Conservation (phyloP, 1,140 invertebrate species). For the Copidosoma floridanum region DNA sequence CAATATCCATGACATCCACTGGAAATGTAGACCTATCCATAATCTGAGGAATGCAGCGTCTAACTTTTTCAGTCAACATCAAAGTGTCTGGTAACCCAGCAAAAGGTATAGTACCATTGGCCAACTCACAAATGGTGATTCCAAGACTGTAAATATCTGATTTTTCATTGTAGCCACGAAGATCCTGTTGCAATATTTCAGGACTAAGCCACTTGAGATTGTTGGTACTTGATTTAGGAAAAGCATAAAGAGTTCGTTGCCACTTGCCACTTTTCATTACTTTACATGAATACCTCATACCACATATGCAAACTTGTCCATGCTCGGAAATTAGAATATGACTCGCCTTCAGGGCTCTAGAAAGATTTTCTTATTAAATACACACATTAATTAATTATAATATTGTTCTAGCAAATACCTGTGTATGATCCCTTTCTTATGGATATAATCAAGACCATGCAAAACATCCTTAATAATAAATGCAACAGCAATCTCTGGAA, state of each 20-base stretch:
- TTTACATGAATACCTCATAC: conserved; percentile 74
- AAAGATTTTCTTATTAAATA: conserved; percentile 42
- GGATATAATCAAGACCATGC: conserved; percentile 78
- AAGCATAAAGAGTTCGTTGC: conserved; percentile 68
- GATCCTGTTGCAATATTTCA: conserved; percentile 88
- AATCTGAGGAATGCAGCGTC: conserved; percentile 73
- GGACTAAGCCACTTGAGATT: conserved; percentile 87
- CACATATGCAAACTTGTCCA: conserved; percentile 71
- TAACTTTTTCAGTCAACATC: conserved; percentile 87
- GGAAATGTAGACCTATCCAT: conserved; percentile 75
- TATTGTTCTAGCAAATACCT: conserved; percentile 58
- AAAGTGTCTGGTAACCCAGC: conserved; percentile 77
- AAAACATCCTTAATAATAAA: conserved; percentile 79
- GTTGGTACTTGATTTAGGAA: conserved; percentile 67
- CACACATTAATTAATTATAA: too few relatives aligned
- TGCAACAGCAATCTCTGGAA: conserved; percentile 79
- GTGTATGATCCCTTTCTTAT: conserved; percentile 81
- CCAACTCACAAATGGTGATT: conserved; percentile 83
- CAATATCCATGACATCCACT: conserved; percentile 56
- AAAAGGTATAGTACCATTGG: conserved; percentile 86
- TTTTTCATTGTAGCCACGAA: conserved; percentile 83
- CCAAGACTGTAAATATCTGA: conserved; percentile 91
- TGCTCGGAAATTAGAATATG: conserved; percentile 75
- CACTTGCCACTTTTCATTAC: conserved; percentile 70
- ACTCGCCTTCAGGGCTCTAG: conserved; percentile 77